Evolutionary conservation across 2,888 invertebrate genomes (phyloP).

Genomic region (Balanococcus diminutus): DNA sequence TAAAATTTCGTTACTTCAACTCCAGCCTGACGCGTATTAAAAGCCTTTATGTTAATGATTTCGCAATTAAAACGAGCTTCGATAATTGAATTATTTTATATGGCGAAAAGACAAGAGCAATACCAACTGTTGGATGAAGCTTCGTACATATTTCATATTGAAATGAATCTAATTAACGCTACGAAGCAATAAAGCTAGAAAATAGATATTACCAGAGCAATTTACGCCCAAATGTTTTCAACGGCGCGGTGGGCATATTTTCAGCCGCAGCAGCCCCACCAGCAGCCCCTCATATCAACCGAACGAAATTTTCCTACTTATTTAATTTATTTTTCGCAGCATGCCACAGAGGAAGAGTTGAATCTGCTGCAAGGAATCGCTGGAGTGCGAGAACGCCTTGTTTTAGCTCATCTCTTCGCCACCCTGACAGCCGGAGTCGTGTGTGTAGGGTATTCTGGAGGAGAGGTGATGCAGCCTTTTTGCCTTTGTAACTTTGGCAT

Average conservation of each 20-base stretch:
- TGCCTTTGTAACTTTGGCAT: too few relatives aligned
- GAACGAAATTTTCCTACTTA: background rate
- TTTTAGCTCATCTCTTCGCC: too few relatives aligned
- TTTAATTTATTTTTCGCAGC: conserved; percentile 16
- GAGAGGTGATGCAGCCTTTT: background rate
- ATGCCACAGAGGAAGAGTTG: background rate
- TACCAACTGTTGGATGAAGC: conserved; percentile 31
- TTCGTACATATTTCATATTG: conserved; percentile 28
- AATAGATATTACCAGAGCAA: conserved; percentile 42
- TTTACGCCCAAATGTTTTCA: conserved; percentile 40
- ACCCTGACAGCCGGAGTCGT: background rate
- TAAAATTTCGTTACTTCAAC: conserved; percentile 8
- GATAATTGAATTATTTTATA: conserved; percentile 35
- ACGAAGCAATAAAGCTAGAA: conserved; percentile 29
- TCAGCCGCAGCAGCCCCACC: background rate
- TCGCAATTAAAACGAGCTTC: conserved; percentile 31
- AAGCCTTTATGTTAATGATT: conserved; percentile 41
- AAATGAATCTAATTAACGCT: conserved; percentile 37
- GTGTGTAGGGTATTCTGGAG: background rate
- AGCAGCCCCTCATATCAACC: background rate
- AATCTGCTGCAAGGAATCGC: too few relatives aligned
- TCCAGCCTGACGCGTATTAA: background rate
- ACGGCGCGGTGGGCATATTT: background rate
- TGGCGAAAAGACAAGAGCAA: conserved; percentile 25
- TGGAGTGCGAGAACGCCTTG: too few relatives aligned